Evolutionary conservation across 2,113 vertebrate genomes (phyloP), one percentile per base, ranked within the genome.

Genomic region (Syngnathus scovelli): DNA sequence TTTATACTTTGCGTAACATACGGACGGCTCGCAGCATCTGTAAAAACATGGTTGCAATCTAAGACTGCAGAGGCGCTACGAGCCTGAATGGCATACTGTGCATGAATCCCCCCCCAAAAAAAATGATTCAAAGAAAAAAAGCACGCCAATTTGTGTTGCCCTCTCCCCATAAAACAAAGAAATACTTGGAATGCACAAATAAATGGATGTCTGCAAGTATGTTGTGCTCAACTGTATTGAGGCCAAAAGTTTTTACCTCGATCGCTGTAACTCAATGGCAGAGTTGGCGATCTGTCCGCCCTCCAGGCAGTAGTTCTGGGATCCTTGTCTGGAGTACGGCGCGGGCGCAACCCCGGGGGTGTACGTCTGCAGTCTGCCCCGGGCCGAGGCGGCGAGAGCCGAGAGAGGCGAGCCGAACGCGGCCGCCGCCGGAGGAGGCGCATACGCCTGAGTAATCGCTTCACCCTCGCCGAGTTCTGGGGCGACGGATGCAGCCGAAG

Each of bases 331-430:
- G 88, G 90, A 88, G 91, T 92, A 94, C 67, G 91, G 73, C 56
- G 90, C 90, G 55, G 94, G 93, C 77, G 93, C 82, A 84, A 93
- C 91, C 89, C 96, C 96, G 89, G 95, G 95, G 91, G 96, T 95
- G 92, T 94, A 95, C 49, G 96, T 96, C 89, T 95, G 94, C 85
- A 98, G 92, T 83, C 96, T 94, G 55, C 93, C 91, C 69, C 95
- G 86, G 9, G 88, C 78, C 74, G 90, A 88, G 48, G 79, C 68
- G 23, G 90, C 85, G 1, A 89, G 83, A 59, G 84, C 86, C 60
- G 88, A 84, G 78, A 90, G 89, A 12, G 91, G 89, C 41, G 89
- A 90, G 85, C 83, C 85, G 73, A 90, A 86, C 15, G 85, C 73
- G 5, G 90, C 68, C 77, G 27, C 13, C 13, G 55, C 27, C 27